Evolutionary conservation across 2,113 vertebrate species (phyloP).

Genomic region (Hippocampus mohnikei): DNA sequence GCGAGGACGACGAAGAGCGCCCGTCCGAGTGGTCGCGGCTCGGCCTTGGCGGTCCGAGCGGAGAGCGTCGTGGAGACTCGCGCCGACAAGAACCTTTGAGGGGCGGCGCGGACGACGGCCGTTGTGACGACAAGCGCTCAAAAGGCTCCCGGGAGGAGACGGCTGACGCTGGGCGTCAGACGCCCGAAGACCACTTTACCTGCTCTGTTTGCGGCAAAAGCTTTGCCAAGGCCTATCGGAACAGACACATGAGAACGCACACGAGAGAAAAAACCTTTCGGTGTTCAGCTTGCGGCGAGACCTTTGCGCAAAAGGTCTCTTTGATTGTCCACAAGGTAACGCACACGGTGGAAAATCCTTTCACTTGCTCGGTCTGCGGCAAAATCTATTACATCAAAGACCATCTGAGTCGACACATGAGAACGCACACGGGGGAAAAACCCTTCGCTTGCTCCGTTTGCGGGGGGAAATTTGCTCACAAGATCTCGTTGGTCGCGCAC

Average conservation of each 20-base stretch:
- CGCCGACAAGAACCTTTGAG: neutral
- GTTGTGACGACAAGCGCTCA: neutral
- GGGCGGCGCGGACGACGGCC: neutral
- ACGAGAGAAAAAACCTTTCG: neutral
- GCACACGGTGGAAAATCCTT: neutral
- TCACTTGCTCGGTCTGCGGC: neutral
- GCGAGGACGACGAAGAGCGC: neutral
- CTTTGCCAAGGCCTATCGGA: neutral
- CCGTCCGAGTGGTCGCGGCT: neutral
- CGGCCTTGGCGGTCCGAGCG: neutral
- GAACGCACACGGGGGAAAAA: neutral
- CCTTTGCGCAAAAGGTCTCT: neutral
- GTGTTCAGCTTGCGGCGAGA: neutral
- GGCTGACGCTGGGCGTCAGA: neutral
- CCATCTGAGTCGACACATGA: neutral
- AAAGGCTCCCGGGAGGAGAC: neutral
- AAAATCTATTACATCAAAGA: neutral
- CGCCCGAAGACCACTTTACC: neutral
- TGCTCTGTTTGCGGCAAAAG: neutral
- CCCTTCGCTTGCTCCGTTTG: neutral
- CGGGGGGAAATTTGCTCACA: neutral
- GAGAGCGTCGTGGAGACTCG: neutral
- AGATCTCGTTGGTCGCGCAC: neutral
- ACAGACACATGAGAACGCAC: neutral
- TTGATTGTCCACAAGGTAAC: neutral